Base-by-base conservation (phyloP, 2,113 vertebrate species). In the Bostrychus sinensis region DNA sequence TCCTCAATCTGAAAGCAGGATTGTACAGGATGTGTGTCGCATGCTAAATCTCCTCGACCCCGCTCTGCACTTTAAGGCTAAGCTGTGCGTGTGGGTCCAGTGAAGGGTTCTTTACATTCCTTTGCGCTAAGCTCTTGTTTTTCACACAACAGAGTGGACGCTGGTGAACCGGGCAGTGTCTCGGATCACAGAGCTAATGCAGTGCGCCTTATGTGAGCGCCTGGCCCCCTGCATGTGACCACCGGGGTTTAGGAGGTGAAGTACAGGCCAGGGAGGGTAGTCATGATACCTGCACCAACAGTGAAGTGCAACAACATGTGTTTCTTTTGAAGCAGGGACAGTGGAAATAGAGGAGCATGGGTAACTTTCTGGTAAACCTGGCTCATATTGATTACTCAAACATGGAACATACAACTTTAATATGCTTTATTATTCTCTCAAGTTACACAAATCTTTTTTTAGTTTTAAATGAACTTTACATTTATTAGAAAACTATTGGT, bases 31-130 rank as follows among this genome's bases (percentile, higher is more conserved):
- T 32, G 30, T 32, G 30, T 5, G 30, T 8, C 8, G 17, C 42
- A 42, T 14, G 50, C 28, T 34, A 38, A 64, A 56, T 16, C 26
- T 64, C 48, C 16, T 26, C 25, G 8, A 8, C n/a, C 1, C 17
- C 2, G 41, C 41, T 17, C 17, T 14, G 12, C 45, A 25, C 48
- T 28, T 51, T 7, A 51, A 51, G 48, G 36, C 16, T 65, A 13
- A 16, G 48, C 48, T 10, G 14, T 5, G n/a, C n/a, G 1, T 59
- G 55, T 38, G 75, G 77, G 56, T 66, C 64, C 66, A 39, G 53
- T 75, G 59, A 72, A 83, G 66, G 60, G 34, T 56, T 56, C 62
- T 77, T 63, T 61, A 57, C 86, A 89, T 86, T 86, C 86, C 86
- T 83, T 72, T n/a, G 6, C n/a, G 45, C 77, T 77, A 72, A 67